Percentiles rank a stretch among this genome's conserved stretches.
Conservation (phyloP, 2,113 vertebrate species). For the Halcyon senegalensis region DNA sequence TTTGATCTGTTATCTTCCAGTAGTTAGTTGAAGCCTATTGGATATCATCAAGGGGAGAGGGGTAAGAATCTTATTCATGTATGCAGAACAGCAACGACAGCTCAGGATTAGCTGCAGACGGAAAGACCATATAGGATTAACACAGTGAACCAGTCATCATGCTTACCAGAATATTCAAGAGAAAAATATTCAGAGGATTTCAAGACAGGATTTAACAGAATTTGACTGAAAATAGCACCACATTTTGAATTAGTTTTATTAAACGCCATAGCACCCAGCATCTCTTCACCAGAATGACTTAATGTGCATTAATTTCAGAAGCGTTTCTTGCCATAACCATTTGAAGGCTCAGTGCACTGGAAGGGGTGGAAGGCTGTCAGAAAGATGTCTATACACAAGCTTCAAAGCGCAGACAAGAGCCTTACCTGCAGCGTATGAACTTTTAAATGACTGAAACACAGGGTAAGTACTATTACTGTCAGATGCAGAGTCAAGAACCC, state of each 20-base stretch:
- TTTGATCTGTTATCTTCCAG: neutral
- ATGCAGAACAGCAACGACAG: conserved; percentile 43
- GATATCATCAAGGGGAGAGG: neutral
- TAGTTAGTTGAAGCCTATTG: conserved; percentile 1
- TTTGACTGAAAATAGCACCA: conserved; percentile 26
- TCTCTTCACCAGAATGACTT: neutral
- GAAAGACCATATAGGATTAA: conserved; percentile 57
- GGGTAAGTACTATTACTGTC: neutral
- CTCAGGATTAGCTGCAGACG: conserved; percentile 66
- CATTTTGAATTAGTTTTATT: conserved; percentile 2
- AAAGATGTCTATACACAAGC: neutral
- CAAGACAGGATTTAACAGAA: conserved; percentile 37
- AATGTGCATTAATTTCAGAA: neutral
- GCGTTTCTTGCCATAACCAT: neutral
- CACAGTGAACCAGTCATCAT: conserved; percentile 56
- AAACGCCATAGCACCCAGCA: neutral
- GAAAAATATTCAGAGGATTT: conserved; percentile 65
- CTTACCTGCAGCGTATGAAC: neutral
- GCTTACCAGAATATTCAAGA: conserved; percentile 49
- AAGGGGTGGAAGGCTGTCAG: neutral
- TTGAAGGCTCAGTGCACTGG: neutral
- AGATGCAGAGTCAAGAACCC: neutral
- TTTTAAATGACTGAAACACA: neutral
- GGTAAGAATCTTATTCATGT: conserved; percentile 38
- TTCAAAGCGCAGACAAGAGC: neutral